Conservation (phyloP, 2,888 invertebrate genomes). For the Drosophila monieri region DNA sequence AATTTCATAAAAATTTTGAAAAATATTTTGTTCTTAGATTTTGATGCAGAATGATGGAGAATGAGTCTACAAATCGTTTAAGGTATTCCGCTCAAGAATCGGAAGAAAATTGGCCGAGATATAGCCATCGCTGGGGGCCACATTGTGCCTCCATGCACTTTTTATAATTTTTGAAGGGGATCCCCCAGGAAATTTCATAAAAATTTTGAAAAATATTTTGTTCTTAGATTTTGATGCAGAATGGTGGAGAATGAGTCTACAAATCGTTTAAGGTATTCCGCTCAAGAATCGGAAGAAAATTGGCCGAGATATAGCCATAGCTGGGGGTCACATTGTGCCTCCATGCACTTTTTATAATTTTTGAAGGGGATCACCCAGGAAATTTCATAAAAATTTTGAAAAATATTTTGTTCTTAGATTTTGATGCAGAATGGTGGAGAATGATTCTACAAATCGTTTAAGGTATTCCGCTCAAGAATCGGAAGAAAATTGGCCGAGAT, state of each 20-base stretch:
- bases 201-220: too few species aligned
- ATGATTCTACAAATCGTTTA: not conserved
- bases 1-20: too few species aligned
- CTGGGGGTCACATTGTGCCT: not conserved
- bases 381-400: not conserved
- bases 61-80: not conserved
- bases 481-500: not conserved
- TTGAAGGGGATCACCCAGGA: not conserved
- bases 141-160: not conserved
- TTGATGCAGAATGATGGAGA: not conserved
- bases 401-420: not conserved
- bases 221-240: not conserved
- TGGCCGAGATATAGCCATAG: not conserved
- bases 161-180: not conserved
- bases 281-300: not conserved
- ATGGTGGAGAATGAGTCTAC: not conserved
- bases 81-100: not conserved
- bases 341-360: not conserved
- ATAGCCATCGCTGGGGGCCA: not conserved
- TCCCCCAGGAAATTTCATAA: not conserved
- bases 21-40: too few species aligned
- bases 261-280: not conserved
- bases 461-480: not conserved
- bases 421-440: not conserved
- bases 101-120: not conserved